Conservation (phyloP, 2,797 vertebrate genomes). For the Tauraco hartlaubi region DNA sequence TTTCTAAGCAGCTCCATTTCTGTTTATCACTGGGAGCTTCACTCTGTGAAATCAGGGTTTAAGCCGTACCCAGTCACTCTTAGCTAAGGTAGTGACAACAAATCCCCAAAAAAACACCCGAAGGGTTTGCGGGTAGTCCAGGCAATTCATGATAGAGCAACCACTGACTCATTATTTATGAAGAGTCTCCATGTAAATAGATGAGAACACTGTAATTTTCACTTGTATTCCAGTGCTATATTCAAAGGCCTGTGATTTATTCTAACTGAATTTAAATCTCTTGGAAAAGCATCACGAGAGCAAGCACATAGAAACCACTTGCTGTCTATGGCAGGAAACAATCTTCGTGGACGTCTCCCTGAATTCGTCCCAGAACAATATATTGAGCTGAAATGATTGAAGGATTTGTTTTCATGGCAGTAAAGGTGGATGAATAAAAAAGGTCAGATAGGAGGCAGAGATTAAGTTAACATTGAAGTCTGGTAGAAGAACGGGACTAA, state of each 20-base stretch:
- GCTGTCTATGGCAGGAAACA: neutral
- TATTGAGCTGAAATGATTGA: neutral
- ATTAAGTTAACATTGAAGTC: neutral
- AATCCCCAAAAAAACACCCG: neutral
- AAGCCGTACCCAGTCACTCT: neutral
- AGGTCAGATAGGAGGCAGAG: neutral
- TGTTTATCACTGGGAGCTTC: neutral
- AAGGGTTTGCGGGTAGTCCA: neutral
- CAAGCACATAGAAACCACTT: neutral
- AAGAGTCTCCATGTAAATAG: conserved; percentile 41
- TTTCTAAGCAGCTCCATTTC: neutral
- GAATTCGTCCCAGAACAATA: neutral
- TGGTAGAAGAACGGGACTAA: neutral
- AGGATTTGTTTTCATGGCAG: neutral
- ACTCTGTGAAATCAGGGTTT: neutral
- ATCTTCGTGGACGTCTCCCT: neutral
- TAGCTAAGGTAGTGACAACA: neutral
- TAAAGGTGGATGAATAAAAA: neutral
- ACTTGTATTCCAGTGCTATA: neutral
- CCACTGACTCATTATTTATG: conserved; percentile 52
- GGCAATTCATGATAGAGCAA: neutral
- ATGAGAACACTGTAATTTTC: conserved; percentile 35
- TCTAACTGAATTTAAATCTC: neutral
- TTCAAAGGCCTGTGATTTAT: conserved; percentile 17
- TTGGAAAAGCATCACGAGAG: neutral